Evolutionary conservation across 2,797 vertebrate genomes (phyloP), one percentile per base, ranked within the genome.

Genomic region (Sparidentex hasta): DNA sequence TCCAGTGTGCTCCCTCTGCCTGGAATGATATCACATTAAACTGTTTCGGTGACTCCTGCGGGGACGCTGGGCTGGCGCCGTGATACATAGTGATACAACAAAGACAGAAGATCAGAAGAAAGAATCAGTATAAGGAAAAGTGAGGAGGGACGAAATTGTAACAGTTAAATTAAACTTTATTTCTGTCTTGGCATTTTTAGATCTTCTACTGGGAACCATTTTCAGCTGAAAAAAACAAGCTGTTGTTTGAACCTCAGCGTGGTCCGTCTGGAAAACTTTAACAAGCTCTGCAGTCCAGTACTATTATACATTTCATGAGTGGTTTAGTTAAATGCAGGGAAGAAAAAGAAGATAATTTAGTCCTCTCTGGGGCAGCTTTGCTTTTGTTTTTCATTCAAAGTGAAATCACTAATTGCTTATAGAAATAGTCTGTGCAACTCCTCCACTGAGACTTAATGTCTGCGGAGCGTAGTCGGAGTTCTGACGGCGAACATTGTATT

Each of bases 1-100:
- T 87, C 78, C 59, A 21, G 52, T 38, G 46, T 17, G 64, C 78
- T 58, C 55, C 57, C 59, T 57, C 54, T 55, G 54, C 21, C 56
- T 48, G n/a, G 57, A 67, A 43, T 5, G 4, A 58, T 50, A 50
- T 76, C 25, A 52, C 25, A 73, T 47, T 38, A 38, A 38, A 48
- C 20, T 0, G 16, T 56, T 21, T 55, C 47, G 20, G 21, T n/a
- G 27, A 47, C 46, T 48, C 4, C 17, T 73, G 55, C 44, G 38
- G 29, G 38, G 25, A 52, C 58, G 4, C 4, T 27, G 54, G 7
- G 18, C 47, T 44, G 64, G 17, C 11, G 27, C 21, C 50, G 2
- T 18, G 9, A 23, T 2, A 41, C 71, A 63, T 13, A 12, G 25
- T 59, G 52, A 44, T 4, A 55, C 3, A 43, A 46, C 25, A 13